Conservation (phyloP, 2,888 invertebrate genomes). For the Antitype chi region DNA sequence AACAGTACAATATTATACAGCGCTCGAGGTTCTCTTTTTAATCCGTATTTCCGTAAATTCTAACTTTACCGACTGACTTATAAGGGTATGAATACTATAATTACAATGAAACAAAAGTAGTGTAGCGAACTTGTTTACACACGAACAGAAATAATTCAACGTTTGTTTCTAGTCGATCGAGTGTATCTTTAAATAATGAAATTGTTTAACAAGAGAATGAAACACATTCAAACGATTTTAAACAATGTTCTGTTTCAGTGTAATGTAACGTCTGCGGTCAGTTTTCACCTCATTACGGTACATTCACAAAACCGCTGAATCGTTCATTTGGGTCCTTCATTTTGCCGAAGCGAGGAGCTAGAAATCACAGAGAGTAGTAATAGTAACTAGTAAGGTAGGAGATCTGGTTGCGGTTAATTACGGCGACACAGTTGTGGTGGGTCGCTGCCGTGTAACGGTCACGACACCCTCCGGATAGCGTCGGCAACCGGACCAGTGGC, state of each 20-base stretch:
- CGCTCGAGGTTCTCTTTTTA: conserved; percentile 13
- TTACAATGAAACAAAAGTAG: conserved; percentile 17
- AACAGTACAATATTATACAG: neutral
- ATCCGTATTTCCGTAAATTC: conserved; percentile 14
- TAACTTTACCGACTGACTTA: conserved; percentile 2
- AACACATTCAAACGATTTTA: neutral
- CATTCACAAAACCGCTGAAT: conserved; percentile 51
- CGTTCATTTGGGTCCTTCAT: conserved; percentile 41
- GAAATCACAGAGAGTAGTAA: conserved; percentile 52
- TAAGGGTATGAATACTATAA: neutral
- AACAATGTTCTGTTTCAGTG: conserved; percentile 17
- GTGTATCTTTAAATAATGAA: neutral
- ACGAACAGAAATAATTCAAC: neutral
- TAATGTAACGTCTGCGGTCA: conserved; percentile 28
- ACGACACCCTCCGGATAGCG: conserved; percentile 68
- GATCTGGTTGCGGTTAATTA: conserved; percentile 73
- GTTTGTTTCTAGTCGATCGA: conserved; percentile 2
- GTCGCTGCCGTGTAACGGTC: conserved; percentile 69
- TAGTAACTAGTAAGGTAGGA: conserved; percentile 46
- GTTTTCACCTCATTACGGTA: conserved; percentile 53
- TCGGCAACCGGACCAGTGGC: conserved; percentile 22
- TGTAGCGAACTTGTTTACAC: neutral
- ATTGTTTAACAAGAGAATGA: neutral
- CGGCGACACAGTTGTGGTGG: conserved; percentile 59
- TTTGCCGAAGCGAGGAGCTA: conserved; percentile 40